phyloP scores from a whole-genome alignment of 2,888 invertebrate genomes.

The Lapara coniferarum region DNA sequence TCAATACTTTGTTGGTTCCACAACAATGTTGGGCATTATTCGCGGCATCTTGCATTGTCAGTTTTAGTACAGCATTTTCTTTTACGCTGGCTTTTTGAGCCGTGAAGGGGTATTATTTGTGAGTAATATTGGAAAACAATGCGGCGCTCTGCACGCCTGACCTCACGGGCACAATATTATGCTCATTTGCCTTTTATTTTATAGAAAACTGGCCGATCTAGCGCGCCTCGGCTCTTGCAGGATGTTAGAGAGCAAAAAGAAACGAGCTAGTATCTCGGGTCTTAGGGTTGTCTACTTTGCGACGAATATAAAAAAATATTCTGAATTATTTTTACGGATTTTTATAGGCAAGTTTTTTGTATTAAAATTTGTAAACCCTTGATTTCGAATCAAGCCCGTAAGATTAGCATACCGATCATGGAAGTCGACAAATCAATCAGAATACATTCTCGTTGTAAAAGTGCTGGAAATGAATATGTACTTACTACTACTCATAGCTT shows the following conservation, averaged over 20 bases:
- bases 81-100: constrained; percentile 46
- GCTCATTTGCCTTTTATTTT: constrained; percentile 72
- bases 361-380: too few species aligned
- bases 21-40: constrained; percentile 52
- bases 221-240: constrained; percentile 47
- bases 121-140: constrained; percentile 63
- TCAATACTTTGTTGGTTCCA: constrained; percentile 40
- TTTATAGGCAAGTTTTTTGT: too few species aligned
- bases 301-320: background rate
- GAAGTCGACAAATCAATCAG: too few species aligned
- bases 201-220: constrained; percentile 59
- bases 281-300: constrained; percentile 17
- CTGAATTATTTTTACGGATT: too few species aligned
- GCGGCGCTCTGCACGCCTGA: constrained; percentile 67
- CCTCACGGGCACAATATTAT: constrained; percentile 59
- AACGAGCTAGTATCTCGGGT: constrained; percentile 39
- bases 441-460: too few species aligned
- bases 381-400: too few species aligned
- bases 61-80: constrained; percentile 59
- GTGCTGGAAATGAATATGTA: too few species aligned
- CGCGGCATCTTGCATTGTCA: constrained; percentile 54
- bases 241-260: constrained; percentile 59
- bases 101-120: constrained; percentile 45
- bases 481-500: too few species aligned
- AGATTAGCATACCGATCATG: too few species aligned